Evolutionary conservation across 1,140 invertebrate species (phyloP).

Genomic region (Danaus plexippus): DNA sequence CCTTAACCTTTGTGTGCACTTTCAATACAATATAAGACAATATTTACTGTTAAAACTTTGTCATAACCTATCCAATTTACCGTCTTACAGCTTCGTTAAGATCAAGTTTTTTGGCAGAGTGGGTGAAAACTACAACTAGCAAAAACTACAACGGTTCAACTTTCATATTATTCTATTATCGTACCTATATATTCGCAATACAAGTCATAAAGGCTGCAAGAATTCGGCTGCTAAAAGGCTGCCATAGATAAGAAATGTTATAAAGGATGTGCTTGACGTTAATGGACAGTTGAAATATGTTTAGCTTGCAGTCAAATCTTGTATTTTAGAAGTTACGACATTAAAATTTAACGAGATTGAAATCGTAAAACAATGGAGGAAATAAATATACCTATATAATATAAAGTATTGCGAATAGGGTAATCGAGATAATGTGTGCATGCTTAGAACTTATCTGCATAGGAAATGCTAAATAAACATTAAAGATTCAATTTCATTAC

Average conservation of each 20-base stretch:
- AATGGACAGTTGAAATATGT: slow-evolving; percentile 16
- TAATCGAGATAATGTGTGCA: too few relatives aligned
- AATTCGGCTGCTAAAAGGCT: slow-evolving; percentile 7
- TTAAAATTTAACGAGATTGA: slow-evolving; percentile 16
- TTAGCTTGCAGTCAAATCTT: slow-evolving; percentile 12
- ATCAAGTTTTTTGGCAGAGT: slow-evolving; percentile 24
- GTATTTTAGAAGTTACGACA: slow-evolving; percentile 11
- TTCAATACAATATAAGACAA: slow-evolving; percentile 11
- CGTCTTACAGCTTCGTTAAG: slow-evolving; percentile 31
- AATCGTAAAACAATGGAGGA: slow-evolving; percentile 10
- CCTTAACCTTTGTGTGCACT: not conserved
- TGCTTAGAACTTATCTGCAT: not conserved
- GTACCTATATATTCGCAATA: slow-evolving; percentile 14
- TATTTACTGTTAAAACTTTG: slow-evolving; percentile 18
- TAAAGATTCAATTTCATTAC: too few relatives aligned
- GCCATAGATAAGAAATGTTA: slow-evolving; percentile 9
- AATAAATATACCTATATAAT: too few relatives aligned
- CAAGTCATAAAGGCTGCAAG: slow-evolving; percentile 10
- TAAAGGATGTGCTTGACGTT: slow-evolving; percentile 17
- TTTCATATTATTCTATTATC: slow-evolving; percentile 12
- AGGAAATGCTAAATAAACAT: slow-evolving; percentile 5
- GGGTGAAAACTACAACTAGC: slow-evolving; percentile 34
- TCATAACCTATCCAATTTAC: slow-evolving; percentile 34
- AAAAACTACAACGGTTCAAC: slow-evolving; percentile 14
- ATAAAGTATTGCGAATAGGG: too few relatives aligned